Percentiles rank a stretch among this genome's conserved stretches.
Conservation (phyloP, 2,888 invertebrate genomes). For the Cyaniris semiargus region DNA sequence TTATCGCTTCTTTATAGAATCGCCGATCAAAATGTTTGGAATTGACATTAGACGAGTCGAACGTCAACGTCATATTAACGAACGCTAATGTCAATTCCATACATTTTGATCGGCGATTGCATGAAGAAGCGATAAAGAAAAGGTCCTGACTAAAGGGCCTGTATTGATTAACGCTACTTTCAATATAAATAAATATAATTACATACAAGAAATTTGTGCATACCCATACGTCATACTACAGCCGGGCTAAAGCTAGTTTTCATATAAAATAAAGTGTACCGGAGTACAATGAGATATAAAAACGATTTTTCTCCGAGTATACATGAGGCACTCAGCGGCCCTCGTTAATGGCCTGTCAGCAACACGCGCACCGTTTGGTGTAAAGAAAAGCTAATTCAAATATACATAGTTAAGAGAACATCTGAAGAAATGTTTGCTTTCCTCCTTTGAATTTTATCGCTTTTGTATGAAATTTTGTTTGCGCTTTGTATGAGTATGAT, state of each 20-base stretch:
- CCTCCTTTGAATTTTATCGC: background rate
- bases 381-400: conserved; percentile 35
- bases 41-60: too few species aligned
- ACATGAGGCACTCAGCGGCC: conserved; percentile 32
- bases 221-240: background rate
- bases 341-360: conserved; percentile 39
- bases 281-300: conserved; percentile 24
- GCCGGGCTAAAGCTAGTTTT: background rate
- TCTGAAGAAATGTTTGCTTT: background rate
- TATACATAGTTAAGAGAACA: conserved; percentile 8
- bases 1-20: too few species aligned
- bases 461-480: background rate
- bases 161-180: too few species aligned
- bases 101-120: too few species aligned
- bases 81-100: too few species aligned
- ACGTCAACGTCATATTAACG: too few species aligned
- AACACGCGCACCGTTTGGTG: conserved; percentile 37
- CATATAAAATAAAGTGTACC: background rate
- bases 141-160: too few species aligned
- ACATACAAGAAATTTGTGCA: too few species aligned
- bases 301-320: conserved; percentile 1
- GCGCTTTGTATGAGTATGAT: too few species aligned
- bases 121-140: too few species aligned
- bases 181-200: too few species aligned
- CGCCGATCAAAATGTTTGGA: too few species aligned